These are phyloP conservation scores for Apolygus lucorum DNA, from an alignment of 1,140 invertebrate species.

Conservation along the genomic window DNA sequence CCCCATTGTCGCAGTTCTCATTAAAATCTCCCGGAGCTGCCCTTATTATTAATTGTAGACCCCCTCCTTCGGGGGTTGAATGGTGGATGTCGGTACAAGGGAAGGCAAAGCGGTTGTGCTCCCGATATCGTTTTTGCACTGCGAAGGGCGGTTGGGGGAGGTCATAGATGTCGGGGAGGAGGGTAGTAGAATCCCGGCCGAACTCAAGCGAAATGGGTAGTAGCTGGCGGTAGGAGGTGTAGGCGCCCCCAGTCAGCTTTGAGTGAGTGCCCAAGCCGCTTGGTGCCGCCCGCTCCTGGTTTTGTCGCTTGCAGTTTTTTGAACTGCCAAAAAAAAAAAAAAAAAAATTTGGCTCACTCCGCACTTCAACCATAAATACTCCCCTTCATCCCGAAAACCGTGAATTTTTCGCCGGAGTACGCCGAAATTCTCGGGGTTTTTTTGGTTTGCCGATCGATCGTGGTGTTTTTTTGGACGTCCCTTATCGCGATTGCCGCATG, in stretches of 20 bases:
- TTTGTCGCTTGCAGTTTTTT: background rate
- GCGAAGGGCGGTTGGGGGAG: background rate
- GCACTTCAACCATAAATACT: too few species aligned
- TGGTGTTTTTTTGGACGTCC: too few species aligned
- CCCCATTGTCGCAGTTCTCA: too few species aligned
- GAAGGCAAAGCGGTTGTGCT: background rate
- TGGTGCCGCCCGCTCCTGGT: conserved; percentile 6
- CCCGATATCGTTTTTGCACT: background rate
- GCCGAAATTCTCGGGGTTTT: too few species aligned
- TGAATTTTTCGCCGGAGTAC: background rate
- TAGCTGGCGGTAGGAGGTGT: conserved; percentile 3
- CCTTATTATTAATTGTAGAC: background rate
- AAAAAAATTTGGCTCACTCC: too few species aligned
- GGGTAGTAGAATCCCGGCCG: background rate
- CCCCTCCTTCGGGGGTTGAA: background rate
- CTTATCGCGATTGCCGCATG: background rate
- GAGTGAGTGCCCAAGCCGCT: conserved; percentile 14
- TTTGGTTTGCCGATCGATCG: too few species aligned
- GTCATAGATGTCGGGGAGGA: background rate
- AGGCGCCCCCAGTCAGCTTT: conserved; percentile 10
- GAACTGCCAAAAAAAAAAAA: background rate
- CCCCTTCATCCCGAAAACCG: too few species aligned
- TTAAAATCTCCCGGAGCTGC: background rate
- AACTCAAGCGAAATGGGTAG: conserved; percentile 1
- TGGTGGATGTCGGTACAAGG: background rate